Base-by-base conservation (phyloP, 2,797 vertebrate genomes). In the Scomberomorus guttatus region DNA sequence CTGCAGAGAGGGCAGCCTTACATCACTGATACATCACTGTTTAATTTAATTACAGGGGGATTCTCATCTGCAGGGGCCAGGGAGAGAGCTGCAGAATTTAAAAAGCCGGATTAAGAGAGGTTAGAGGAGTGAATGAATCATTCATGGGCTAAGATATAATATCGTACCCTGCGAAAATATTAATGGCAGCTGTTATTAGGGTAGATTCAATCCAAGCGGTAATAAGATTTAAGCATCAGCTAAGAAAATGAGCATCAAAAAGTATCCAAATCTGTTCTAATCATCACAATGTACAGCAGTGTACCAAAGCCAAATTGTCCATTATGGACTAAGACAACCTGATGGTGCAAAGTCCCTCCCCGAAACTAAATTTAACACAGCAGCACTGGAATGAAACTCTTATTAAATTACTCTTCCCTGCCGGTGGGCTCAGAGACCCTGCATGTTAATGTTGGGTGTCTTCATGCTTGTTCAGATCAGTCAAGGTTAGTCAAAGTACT, bases 321-420 rank as follows among this genome's bases (percentile, higher is more conserved):
- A 79, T 82, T 82, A 83, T 76, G 58, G 61, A 71, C 63, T 46
- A 44, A 65, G 64, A 58, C 66, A 50, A 64, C 50, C 55, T 68
- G 27, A 2, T 42, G 37, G 20, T 64, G 82, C 81, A 74, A 81
- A 84, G 73, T 66, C 71, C 73, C 73, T 48, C 77, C 83, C 79
- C 7, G 0, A 64, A 79, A 75, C 1, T 46, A 82, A 90, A 90
- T 71, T 50, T 59, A 90, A 86, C 84, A 87, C 89, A 84, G 76
- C 76, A 62, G 86, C 61, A 27, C 32, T 76, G 88, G 82, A 92
- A 92, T 87, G 81, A 75, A 79, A 51, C 70, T 51, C 68, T 59
- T 77, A 66, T 64, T 71, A 60, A 78, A 76, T 65, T 54, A 32
- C 63, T 48, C 68, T 68, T 39, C 22, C 27, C 20, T n/a, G 3